Base-by-base conservation (phyloP, 2,113 vertebrate species). In the Leucosticte australis region DNA sequence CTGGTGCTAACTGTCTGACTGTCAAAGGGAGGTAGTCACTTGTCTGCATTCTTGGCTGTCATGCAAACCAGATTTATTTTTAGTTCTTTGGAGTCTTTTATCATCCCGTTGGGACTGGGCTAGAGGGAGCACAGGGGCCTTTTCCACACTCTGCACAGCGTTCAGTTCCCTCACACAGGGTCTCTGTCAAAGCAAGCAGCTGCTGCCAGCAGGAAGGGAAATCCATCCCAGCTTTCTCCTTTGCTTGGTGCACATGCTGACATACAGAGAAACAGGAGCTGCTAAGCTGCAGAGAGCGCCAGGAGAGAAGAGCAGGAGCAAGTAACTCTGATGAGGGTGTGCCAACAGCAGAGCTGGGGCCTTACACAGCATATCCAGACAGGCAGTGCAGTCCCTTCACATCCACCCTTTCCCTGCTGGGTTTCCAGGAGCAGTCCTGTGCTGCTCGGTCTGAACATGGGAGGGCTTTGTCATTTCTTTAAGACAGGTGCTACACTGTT, bases 131-230 rank as follows among this genome's bases (percentile, higher is more conserved):
- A 28, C 13, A 30, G 20, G 21, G n/a, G 22, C 1, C 1, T 37
- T 88, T 42, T 76, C 41, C 33, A 46, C 33, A 1, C 23, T 49
- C 24, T 47, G 30, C 7, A 2, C 18, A 31, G 62, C 0, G 0
- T 55, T 50, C 1, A 6, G 9, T 50, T 22, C 18, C 20, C 55
- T 82, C n/a, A 56, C 26, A 23, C 7, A 0, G 3, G 12, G 6
- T 31, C 19, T 42, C 56, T 74, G 27, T 35, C 30, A 23, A 55
- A 75, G 82, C 33, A 57, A 75, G 57, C 23, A 68, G 14, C 9
- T 33, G 67, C 14, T 31, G 42, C 22, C 22, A 37, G 11, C 3
- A 15, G 67, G 73, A 50, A 77, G 64, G 68, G 28, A 39, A 74
- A 77, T 15, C 17, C 13, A 27, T 17, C n/a, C 9, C 0, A 11